These are phyloP conservation scores for Rhopilema esculentum DNA, from an alignment of 30 jellyfish, hydroid and myxozoan species.

Conservation along the genomic window DNA sequence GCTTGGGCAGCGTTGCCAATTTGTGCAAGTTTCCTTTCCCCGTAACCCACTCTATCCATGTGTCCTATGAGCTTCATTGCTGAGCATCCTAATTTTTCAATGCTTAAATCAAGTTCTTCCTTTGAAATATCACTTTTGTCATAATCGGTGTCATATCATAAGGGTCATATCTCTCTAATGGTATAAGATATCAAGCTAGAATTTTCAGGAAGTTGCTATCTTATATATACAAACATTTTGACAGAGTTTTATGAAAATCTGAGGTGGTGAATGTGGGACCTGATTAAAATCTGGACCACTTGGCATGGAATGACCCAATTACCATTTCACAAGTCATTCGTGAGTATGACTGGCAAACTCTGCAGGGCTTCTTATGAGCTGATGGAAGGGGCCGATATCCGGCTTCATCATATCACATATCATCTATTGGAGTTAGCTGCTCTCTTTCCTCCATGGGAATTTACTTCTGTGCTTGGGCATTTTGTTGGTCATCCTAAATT, in stretches of 20 bases:
- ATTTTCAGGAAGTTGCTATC: no score
- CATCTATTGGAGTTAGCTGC: conserved; percentile 37
- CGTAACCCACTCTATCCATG: conserved; percentile 34
- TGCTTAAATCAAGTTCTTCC: not conserved
- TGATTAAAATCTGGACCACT: no score
- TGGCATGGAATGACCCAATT: no score
- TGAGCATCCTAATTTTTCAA: conserved; percentile 35
- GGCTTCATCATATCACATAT: not conserved
- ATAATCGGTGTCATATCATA: conserved; percentile 10
- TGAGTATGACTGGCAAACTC: conserved; percentile 55
- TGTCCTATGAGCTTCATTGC: conserved; percentile 15
- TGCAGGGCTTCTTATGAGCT: conserved; percentile 39
- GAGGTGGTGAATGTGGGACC: no score
- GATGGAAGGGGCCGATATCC: conserved; percentile 38
- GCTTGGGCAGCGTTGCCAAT: conserved; percentile 18
- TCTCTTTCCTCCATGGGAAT: conserved; percentile 45
- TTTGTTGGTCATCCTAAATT: conserved; percentile 1
- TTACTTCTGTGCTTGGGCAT: not conserved
- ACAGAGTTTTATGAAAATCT: no score
- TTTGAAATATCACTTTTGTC: not conserved
- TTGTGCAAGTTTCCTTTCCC: conserved; percentile 28
- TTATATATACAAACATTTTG: no score
- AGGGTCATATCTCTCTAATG: no score
- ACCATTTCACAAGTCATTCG: conserved; percentile 40
- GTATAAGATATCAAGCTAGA: no score